Evolutionary conservation across 2,797 vertebrate genomes (phyloP), one percentile per base, ranked within the genome.

Genomic region (Characodon lateralis): DNA sequence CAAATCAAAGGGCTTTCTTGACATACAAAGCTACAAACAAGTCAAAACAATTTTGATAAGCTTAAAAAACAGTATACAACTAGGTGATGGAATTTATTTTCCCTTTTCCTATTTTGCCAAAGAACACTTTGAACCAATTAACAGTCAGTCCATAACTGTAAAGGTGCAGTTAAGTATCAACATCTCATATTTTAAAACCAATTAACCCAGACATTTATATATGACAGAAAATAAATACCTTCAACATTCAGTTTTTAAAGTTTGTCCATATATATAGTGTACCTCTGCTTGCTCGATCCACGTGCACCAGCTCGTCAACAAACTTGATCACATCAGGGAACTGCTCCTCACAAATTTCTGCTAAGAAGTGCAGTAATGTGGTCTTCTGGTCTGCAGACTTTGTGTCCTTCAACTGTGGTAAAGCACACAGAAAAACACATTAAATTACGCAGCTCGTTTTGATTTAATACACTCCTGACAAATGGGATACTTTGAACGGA

Each of bases 201-300:
- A 59, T 59, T n/a, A 58, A 58, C 10, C 3, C 8, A 56, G 22
- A 56, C 22, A 53, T 20, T 18, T 53, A 53, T 53, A 53, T 53
- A 53, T 18, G 18, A 53, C 51, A 53, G 51, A 53, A 53, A 53
- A 18, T 53, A 31, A 28, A 5, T 31, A 6, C 26, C 14, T 14
- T 61, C 28, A 14, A 61, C 59, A 31, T 61, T 61, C 6, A 41
- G 41, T 59, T 48, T 26, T 70, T 24, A 6, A 35, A 43, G 48
- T 68, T 53, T 73, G 39, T 83, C 14, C 18, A 6, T 53, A n/a
- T 9, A 35, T 16, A 14, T 50, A 46, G 41, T 59, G 46, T 94
- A 99, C 98, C 98, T 98, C 96, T 96, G 91, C 97, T 98, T 35
- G 98, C 97, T 95, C 97, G 96, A 88, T 99, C 98, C 91, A 99